Base-by-base conservation (phyloP, 2,888 invertebrate genomes). In the Amblyteles armatorius region DNA sequence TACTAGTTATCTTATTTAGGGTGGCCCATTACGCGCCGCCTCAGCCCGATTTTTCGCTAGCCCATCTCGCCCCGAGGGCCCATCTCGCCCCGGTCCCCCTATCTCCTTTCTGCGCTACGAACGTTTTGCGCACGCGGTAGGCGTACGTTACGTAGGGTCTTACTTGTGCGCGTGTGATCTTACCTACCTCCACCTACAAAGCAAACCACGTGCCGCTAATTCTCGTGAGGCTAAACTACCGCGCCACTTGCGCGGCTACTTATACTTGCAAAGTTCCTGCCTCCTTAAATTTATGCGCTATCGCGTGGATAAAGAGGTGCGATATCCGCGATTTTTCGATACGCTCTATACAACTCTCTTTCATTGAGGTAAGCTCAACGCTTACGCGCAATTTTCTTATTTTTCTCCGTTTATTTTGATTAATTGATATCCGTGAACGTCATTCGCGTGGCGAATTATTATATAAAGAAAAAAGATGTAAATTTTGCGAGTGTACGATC, bases 301-400 rank as follows among this genome's bases (percentile, higher is more conserved):
- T 85, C 82, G 52, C 82, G 82, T n/a, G 85, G 85, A 85, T 85
- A 85, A 85, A 82, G 82, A 85, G 85, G 85, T 82, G 84, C 84
- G 81, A 84, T 84, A 84, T 84, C 82, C 79, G 82, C 65, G 84
- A 84, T 84, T 84, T 82, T 78, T 84, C 81, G 84, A 84, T 84
- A 84, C 48, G 74, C 60, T 48, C 60, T 11, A 29, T 44, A 60
- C n/a, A 57, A 48, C 63, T 74, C 19, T 67, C 55, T 36, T 68
- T 60, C 57, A 60, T 52, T 71, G 60, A 26, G 40, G 44, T 36
- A 40, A n/a, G n/a, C 29, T 40, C n/a, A 60, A 44, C 55, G 57
- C 22, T 57, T 36, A 26, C 22, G 50, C 44, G 3, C 29, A 29
- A 9, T 68, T 29, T 40, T 29, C 11, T 65, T 11, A n/a, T 65